Base-by-base conservation (phyloP, 2,113 vertebrate species). In the Stigmatopora argus region DNA sequence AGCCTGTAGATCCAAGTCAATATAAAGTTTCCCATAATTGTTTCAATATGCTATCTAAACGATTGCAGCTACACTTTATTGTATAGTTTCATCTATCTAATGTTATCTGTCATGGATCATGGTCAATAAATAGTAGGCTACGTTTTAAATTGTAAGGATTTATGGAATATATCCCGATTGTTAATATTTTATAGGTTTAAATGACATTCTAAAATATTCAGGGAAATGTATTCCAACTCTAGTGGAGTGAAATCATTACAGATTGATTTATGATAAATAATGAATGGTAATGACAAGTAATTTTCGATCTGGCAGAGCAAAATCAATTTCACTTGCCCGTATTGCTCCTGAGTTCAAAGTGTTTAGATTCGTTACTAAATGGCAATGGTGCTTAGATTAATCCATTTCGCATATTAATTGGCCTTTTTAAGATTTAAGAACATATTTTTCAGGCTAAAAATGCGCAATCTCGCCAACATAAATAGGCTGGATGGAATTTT, bases 201-300 rank as follows among this genome's bases (percentile, higher is more conserved):
- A 74, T 67, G 61, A 35, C 17, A 53, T 1, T 15, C 14, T 78
- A 45, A 82, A 78, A 78, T 71, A 73, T 70, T 77, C 2, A 71
- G 66, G 64, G 63, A 48, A 64, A 71, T 66, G 58, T 45, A 56
- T 48, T 9, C 8, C 41, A 4, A 48, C 60, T 72, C 56, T 66
- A 45, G 56, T 65, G 56, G 51, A 56, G 19, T 52, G 53, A 55
- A 62, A 64, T 18, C 52, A 53, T 8, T 26, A 26, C 10, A 41
- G 26, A 31, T 31, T 31, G 26, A 31, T 31, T 31, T 31, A 2
- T 31, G 26, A 48, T 71, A 23, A 77, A 67, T 71, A 19, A 69
- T 70, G 52, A 34, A 66, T 52, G 35, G 13, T 18, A 26, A 31
- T 51, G 17, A 60, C 58, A 63, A 67, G 41, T 49, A 5, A 63